Evolutionary conservation across 2,888 invertebrate species (phyloP), one percentile per base, ranked within the genome.

Genomic region (Aethes cnicana): DNA sequence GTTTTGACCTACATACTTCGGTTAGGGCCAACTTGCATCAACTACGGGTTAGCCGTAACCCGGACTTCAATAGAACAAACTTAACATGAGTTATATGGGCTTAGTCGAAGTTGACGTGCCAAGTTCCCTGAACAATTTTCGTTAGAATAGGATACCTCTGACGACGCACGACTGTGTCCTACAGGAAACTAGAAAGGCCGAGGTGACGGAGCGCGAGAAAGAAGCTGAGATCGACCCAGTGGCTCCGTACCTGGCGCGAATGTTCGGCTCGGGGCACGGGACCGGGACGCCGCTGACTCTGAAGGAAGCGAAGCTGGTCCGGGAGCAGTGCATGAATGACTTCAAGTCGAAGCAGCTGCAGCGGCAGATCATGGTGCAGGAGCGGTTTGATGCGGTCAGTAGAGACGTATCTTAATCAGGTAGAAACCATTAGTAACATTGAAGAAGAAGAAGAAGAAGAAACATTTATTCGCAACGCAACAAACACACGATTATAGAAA

Each of bases 251-350:
- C 66, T 94, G 9, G 92, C 92, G 1, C 86, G 91, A 17, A 79
- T 93, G 68, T 91, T 91, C 16, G 87, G 91, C 25, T 84, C 90
- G 0, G 72, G 77, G 0, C 78, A 75, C 21, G 76, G 92, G 9
- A 63, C 71, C 0, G 82, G 82, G 0, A 58, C 64, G 1, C 71
- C 75, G 0, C 75, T 92, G 32, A 90, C 91, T 0, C 28, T 81
- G 0, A 79, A 88, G 41, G 83, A 92, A 21, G 90, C 90, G 8
- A 75, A 90, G 0, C 69, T 91, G 3, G 72, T 92, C 4, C 81
- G 89, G 23, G 84, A 92, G 2, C 86, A 91, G 53, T 95, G 95
- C 55, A 77, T 95, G 30, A 87, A 86, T 43, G 95, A 95, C 68
- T 93, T 94, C 61, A 94, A 93, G 64, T 78, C 91, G 0, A 86